Evolutionary conservation across 2,797 vertebrate genomes (phyloP).

Genomic region (Antrozous pallidus): DNA sequence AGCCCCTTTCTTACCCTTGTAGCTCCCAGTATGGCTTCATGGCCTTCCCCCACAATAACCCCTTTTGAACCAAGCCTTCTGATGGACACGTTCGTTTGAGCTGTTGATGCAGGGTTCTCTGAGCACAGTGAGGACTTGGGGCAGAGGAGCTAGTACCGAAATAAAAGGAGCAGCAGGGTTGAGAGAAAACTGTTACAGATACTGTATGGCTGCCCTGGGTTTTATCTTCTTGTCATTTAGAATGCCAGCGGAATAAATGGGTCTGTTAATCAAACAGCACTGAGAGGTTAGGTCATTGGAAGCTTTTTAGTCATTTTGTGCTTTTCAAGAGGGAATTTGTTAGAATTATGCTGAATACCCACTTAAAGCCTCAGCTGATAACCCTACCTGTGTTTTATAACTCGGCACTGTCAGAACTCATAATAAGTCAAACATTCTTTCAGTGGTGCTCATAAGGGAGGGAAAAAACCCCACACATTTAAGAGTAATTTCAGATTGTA

Average conservation of each 20-base stretch:
- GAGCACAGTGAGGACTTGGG: conserved; percentile 3
- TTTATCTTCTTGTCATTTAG: conserved; percentile 73
- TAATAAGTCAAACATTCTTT: conserved; percentile 91
- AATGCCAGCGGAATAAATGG: conserved; percentile 77
- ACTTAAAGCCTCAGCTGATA: conserved; percentile 84
- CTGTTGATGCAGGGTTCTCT: conserved; percentile 63
- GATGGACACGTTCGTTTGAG: conserved; percentile 37
- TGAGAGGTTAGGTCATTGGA: conserved; percentile 84
- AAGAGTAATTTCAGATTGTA: conserved; percentile 92
- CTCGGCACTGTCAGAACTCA: conserved; percentile 89
- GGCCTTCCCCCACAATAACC: conserved; percentile 63
- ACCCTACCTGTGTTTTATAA: conserved; percentile 89
- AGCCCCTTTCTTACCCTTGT: neutral
- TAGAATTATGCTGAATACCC: conserved; percentile 86
- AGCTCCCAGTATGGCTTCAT: conserved; percentile 40
- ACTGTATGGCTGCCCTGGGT: conserved; percentile 57
- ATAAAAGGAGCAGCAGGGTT: conserved; percentile 46
- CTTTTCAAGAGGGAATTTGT: conserved; percentile 87
- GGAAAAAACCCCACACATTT: conserved; percentile 84
- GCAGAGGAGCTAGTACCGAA: conserved; percentile 25
- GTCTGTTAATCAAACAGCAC: conserved; percentile 85
- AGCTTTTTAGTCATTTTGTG: conserved; percentile 86
- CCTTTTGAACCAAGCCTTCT: conserved; percentile 51
- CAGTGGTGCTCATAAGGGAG: conserved; percentile 87
- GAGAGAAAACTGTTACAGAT: conserved; percentile 75